Evolutionary conservation across 1,140 invertebrate genomes (phyloP), one percentile per base, ranked within the genome.

Genomic region (Hylaeus volcanicus): DNA sequence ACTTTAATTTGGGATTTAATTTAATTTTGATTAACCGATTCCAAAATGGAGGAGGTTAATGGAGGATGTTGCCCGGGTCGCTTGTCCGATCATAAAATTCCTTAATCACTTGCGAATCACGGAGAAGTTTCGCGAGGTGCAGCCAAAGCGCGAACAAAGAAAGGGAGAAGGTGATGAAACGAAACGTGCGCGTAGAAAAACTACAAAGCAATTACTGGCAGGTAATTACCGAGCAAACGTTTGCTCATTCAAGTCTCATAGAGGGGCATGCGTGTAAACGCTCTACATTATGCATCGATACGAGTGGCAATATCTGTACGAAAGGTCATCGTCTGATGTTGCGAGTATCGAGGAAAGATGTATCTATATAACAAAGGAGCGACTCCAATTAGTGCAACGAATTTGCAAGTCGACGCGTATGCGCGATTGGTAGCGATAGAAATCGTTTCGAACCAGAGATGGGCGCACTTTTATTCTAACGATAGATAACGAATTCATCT

Each of bases 301-400:
- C 55, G 60, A 43, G 48, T 61, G 66, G 48, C 81, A 72, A 76
- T 87, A 84, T 87, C 81, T 77, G 77, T 41, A 43, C 63, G 56
- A 86, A 84, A 87, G 86, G 85, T 84, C 82, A 87, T 86, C 86
- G 78, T 86, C 78, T 87, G 85, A 79, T 84, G 83, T 81, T 81
- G 82, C 85, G 74, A 72, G 74, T 66, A 83, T 70, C 58, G 70
- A 84, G 39, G 71, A 71, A 76, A 84, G 74, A 80, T 73, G 64
- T 77, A 79, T 82, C 79, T 82, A 55, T 69, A 74, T 70, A 86
- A 86, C 84, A 70, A 80, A 86, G 83, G 71, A 78, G 15, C 65
- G 70, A 63, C 76, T 66, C 71, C 73, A 63, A 68, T 79, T 75
- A 48, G 55, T 53, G 48, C 51, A 51, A 65, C 55, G 60, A 74